These are phyloP conservation scores for Panagrolaimus sp. DNA, from an alignment of 1,140 invertebrate species.

Conservation along the genomic window DNA sequence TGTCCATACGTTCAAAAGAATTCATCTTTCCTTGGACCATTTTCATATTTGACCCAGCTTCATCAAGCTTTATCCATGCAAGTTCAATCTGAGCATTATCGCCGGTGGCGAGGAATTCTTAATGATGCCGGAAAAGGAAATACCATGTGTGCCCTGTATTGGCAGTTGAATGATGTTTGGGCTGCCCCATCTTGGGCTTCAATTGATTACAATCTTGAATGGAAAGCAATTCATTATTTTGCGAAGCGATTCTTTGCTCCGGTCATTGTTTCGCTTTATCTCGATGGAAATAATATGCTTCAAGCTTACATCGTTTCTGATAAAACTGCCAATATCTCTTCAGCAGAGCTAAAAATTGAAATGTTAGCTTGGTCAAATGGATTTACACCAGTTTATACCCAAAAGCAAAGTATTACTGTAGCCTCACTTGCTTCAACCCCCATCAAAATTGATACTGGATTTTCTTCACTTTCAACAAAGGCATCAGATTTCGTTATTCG, in stretches of 20 bases:
- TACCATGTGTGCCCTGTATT: conserved; percentile 91
- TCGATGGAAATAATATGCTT: conserved; percentile 35
- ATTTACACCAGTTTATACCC: not conserved
- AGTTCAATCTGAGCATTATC: conserved; percentile 80
- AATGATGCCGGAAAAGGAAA: conserved; percentile 58
- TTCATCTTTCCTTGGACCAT: conserved; percentile 33
- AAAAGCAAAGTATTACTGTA: not conserved
- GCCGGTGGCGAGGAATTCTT: conserved; percentile 63
- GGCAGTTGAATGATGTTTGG: conserved; percentile 99
- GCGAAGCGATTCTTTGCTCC: conserved; percentile 49
- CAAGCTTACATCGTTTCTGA: conserved; percentile 45
- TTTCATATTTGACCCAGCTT: conserved; percentile 65
- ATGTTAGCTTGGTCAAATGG: not conserved
- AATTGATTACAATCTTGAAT: conserved; percentile 65
- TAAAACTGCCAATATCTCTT: not conserved
- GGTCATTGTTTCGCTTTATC: conserved; percentile 47
- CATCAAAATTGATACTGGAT: not conserved
- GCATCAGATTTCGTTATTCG: not conserved
- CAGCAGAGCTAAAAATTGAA: not conserved
- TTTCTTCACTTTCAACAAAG: not conserved
- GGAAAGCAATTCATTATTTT: conserved; percentile 56
- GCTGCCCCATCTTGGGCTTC: conserved; percentile 90
- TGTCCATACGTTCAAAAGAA: not conserved
- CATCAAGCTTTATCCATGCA: conserved; percentile 80
- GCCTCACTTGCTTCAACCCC: not conserved